Conservation (phyloP, 2,797 vertebrate species). For the Mus spretus region DNA sequence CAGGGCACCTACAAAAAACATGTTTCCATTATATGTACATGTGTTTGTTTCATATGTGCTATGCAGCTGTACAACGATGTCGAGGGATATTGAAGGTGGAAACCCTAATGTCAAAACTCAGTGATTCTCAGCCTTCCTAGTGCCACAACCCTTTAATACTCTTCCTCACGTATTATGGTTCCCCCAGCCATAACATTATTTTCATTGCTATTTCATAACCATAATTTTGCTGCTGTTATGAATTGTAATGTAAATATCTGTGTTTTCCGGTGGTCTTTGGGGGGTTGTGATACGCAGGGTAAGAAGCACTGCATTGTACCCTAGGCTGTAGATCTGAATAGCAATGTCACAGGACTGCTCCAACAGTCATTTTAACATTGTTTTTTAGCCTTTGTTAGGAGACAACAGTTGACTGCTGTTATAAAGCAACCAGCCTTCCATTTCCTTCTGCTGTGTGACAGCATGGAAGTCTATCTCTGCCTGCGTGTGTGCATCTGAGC, state of each 20-base stretch:
- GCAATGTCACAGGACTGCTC: not conserved
- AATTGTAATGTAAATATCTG: not conserved
- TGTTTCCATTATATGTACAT: not conserved
- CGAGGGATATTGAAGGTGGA: fast-evolving
- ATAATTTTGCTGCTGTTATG: not conserved
- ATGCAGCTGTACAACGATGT: not conserved
- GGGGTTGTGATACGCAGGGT: not conserved
- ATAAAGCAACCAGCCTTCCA: not conserved
- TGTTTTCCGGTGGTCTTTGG: not conserved
- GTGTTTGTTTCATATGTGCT: not conserved
- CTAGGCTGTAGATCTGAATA: not conserved
- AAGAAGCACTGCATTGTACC: not conserved
- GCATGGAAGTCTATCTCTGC: not conserved
- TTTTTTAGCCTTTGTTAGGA: not conserved
- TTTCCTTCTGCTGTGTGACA: fast-evolving
- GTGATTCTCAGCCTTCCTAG: not conserved
- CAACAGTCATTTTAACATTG: not conserved
- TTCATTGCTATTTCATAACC: no score
- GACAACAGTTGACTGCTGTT: fast-evolving
- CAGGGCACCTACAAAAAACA: not conserved
- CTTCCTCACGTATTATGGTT: no score
- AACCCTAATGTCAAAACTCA: no score
- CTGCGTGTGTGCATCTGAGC: not conserved
- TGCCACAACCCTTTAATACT: not conserved
- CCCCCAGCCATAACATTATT: not conserved